Conservation (phyloP, 2,797 vertebrate species). For the Synaphobranchus kaupii region DNA sequence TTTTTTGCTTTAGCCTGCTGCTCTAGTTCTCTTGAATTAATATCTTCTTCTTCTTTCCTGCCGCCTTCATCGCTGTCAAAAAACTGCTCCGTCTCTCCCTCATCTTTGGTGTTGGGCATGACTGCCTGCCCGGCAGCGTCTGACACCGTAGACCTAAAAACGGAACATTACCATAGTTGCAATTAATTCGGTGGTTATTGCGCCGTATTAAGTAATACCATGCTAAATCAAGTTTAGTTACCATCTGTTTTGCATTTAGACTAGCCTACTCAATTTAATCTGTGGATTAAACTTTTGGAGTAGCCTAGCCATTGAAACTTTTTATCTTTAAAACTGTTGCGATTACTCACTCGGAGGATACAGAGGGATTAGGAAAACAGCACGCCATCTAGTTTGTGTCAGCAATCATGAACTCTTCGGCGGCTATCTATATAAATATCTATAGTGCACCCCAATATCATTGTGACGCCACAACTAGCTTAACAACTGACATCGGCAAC, state of each 20-base stretch:
- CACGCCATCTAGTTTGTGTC: neutral
- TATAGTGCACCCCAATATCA: neutral
- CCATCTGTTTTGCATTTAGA: no score
- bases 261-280: no score
- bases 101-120: neutral
- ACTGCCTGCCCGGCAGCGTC: neutral
- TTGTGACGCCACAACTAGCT: neutral
- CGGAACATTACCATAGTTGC: neutral
- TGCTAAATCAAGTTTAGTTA: neutral
- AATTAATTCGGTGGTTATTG: neutral
- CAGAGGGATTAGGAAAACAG: neutral
- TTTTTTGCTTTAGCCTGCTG: neutral
- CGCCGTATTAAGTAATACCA: neutral
- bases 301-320: neutral
- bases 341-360: neutral
- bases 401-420: neutral
- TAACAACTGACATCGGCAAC: neutral
- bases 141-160: neutral
- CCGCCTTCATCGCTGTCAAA: neutral
- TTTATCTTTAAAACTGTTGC: neutral
- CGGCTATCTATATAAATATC: neutral
- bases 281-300: no score
- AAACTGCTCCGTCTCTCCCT: neutral
- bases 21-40: neutral
- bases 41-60: neutral